Conservation (phyloP, 2,888 invertebrate genomes). For the Lithosia quadra region DNA sequence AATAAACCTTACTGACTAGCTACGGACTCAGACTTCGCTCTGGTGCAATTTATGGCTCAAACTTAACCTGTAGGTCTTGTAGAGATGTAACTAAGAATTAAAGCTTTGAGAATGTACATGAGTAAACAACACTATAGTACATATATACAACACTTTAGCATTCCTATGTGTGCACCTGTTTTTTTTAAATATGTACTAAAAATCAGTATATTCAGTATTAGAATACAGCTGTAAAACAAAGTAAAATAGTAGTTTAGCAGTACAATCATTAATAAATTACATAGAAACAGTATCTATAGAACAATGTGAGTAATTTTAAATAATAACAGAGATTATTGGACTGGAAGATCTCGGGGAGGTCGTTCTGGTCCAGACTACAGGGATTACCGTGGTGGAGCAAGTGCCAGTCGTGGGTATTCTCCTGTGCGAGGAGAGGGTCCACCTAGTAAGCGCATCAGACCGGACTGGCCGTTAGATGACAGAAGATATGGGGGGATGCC, state of each 20-base stretch:
- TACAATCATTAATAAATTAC: neutral
- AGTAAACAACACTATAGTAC: too few relatives aligned
- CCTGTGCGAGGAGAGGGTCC: slow-evolving; percentile 93
- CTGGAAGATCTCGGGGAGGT: slow-evolving; percentile 85
- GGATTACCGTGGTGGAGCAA: slow-evolving; percentile 91
- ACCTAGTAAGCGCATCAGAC: slow-evolving; percentile 91
- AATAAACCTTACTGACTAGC: too few relatives aligned
- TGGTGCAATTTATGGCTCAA: too few relatives aligned
- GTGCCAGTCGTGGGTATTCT: slow-evolving; percentile 91
- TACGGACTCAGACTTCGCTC: too few relatives aligned
- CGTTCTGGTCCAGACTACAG: slow-evolving; percentile 92
- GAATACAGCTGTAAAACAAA: neutral
- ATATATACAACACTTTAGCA: too few relatives aligned
- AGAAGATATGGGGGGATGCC: slow-evolving; percentile 84
- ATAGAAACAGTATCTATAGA: neutral
- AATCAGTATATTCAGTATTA: neutral
- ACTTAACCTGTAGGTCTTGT: too few relatives aligned
- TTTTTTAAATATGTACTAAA: neutral
- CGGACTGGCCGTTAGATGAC: slow-evolving; percentile 89
- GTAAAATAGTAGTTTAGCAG: neutral
- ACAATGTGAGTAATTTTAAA: neutral
- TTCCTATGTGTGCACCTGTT: too few relatives aligned
- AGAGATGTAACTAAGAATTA: too few relatives aligned
- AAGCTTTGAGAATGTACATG: too few relatives aligned
- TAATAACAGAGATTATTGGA: slow-evolving; percentile 26